A percentile compares a stretch with the other conserved stretches of the same genome.
phyloP scores from a whole-genome alignment of 2,113 vertebrate species.

The Gallinago media region DNA sequence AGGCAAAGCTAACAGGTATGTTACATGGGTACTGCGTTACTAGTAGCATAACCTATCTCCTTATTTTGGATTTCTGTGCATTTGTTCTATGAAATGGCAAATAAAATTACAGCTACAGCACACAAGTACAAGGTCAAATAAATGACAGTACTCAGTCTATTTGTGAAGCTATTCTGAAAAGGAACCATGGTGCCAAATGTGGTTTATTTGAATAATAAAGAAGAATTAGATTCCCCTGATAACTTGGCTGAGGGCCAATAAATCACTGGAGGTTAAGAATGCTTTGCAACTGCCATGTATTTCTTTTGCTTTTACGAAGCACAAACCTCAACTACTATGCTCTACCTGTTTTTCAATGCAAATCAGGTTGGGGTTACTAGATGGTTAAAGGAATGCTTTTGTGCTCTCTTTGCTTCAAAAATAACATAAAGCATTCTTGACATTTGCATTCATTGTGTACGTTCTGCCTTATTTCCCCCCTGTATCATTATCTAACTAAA shows the following conservation, averaged over 20 bases:
- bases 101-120: slow-evolving; percentile 81
- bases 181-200: slow-evolving; percentile 91
- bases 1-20: slow-evolving; percentile 33
- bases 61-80: slow-evolving; percentile 71
- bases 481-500: neutral
- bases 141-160: slow-evolving; percentile 90
- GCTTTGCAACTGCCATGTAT: slow-evolving; percentile 80
- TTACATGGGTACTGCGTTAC: slow-evolving; percentile 1
- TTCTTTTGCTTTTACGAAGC: slow-evolving; percentile 77
- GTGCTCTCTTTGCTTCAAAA: slow-evolving; percentile 52
- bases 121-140: slow-evolving; percentile 87
- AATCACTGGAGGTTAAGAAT: slow-evolving; percentile 90
- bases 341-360: slow-evolving; percentile 74
- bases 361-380: slow-evolving; percentile 66
- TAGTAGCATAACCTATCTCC: slow-evolving; percentile 41
- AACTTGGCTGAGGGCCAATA: slow-evolving; percentile 86
- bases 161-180: slow-evolving; percentile 86
- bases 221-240: slow-evolving; percentile 86
- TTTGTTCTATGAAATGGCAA: slow-evolving; percentile 79
- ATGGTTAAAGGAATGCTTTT: slow-evolving; percentile 61
- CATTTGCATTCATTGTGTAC: slow-evolving; percentile 30
- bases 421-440: neutral
- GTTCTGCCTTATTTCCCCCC: slow-evolving; percentile 10
- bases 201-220: slow-evolving; percentile 90
- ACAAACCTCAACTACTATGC: slow-evolving; percentile 58